phyloP scores from a whole-genome alignment of 2,888 invertebrate genomes.

The Sarcophaga rosellei region DNA sequence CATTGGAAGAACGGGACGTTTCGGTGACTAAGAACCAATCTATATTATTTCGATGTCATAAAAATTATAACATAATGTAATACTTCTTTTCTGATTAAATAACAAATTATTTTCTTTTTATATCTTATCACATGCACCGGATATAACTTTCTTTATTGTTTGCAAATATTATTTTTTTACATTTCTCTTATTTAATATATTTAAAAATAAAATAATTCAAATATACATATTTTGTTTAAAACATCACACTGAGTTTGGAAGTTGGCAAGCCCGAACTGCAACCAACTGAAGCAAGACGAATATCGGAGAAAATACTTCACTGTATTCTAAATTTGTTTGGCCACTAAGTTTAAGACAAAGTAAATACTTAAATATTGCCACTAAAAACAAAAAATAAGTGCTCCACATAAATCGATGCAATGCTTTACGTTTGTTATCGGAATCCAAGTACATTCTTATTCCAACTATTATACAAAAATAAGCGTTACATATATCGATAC shows the following conservation, averaged over 20 bases:
- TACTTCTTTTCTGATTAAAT: neutral
- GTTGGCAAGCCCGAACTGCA: constrained; percentile 95
- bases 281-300: constrained; percentile 94
- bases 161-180: constrained; percentile 44
- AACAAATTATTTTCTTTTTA: constrained; percentile 37
- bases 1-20: constrained; percentile 98
- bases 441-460: constrained; percentile 93
- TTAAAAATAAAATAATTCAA: constrained; percentile 45
- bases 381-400: constrained; percentile 89
- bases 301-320: constrained; percentile 95
- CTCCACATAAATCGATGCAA: constrained; percentile 92
- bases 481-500: constrained; percentile 94
- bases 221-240: neutral
- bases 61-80: no score
- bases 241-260: constrained; percentile 81
- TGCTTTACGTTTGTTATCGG: constrained; percentile 88
- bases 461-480: constrained; percentile 98
- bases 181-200: constrained; percentile 50
- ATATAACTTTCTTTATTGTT: constrained; percentile 60
- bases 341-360: constrained; percentile 93
- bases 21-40: constrained; percentile 83
- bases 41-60: no score
- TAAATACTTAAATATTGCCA: constrained; percentile 95
- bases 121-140: constrained; percentile 38
- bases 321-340: constrained; percentile 91